Percentiles rank a stretch among this genome's conserved stretches.
Conservation (phyloP, 2,888 invertebrate genomes). For the Eumacrocentrus americanus region DNA sequence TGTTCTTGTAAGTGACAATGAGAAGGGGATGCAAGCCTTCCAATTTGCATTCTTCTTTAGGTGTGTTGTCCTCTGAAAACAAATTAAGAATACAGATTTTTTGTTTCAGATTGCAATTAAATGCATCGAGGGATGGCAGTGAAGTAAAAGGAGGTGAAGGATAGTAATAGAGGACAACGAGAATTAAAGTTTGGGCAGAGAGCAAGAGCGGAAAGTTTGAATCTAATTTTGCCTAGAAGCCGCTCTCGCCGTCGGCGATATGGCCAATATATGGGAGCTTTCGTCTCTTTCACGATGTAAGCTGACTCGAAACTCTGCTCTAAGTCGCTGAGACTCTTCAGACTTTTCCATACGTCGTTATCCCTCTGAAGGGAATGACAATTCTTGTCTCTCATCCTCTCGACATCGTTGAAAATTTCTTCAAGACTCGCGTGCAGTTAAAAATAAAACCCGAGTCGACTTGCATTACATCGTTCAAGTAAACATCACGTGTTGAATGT, state of each 20-base stretch:
- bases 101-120: no score
- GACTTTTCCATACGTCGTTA: background rate
- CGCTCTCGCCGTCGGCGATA: background rate
- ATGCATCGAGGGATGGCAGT: no score
- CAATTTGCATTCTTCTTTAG: slow-evolving; percentile 58
- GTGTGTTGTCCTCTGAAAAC: slow-evolving; percentile 52
- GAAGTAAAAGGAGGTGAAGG: no score
- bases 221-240: slow-evolving; percentile 35
- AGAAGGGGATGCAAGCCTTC: slow-evolving; percentile 61
- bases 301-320: background rate
- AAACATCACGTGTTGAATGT: no score
- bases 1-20: slow-evolving; percentile 61
- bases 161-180: background rate
- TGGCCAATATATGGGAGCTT: background rate
- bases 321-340: background rate
- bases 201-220: slow-evolving; percentile 35
- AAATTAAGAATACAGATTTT: slow-evolving; percentile 29
- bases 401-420: no score
- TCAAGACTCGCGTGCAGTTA: no score
- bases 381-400: background rate
- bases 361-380: background rate
- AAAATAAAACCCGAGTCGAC: no score
- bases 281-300: slow-evolving; percentile 1
- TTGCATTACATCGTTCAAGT: no score
- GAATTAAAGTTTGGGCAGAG: slow-evolving; percentile 19